Conservation (phyloP, 2,113 vertebrate species). For the Sorex fumeus region DNA sequence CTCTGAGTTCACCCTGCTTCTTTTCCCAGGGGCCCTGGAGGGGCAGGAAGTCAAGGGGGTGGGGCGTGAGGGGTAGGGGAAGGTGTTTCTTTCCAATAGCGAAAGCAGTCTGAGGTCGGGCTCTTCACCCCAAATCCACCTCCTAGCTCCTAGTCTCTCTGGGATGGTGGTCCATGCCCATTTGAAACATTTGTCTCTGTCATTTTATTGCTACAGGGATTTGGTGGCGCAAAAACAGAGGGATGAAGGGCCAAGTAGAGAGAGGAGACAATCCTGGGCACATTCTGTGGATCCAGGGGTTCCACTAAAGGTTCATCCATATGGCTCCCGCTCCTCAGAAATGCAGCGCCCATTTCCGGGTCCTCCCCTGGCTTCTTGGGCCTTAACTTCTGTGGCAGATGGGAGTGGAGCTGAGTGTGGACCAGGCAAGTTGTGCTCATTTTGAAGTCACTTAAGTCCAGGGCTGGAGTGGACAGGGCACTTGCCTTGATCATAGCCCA, state of each 20-base stretch:
- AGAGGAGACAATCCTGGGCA: too few relatives aligned
- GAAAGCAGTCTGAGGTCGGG: not conserved
- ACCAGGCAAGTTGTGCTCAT: slow-evolving; percentile 64
- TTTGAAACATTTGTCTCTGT: slow-evolving; percentile 37
- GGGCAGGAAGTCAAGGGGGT: not conserved
- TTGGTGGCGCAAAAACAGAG: too few relatives aligned
- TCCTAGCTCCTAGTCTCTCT: not conserved
- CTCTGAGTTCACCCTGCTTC: slow-evolving; percentile 34
- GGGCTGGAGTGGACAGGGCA: too few relatives aligned
- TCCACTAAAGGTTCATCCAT: too few relatives aligned
- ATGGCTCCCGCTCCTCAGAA: too few relatives aligned
- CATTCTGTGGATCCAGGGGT: too few relatives aligned
- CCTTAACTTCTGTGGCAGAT: slow-evolving; percentile 66
- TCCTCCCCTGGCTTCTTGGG: slow-evolving; percentile 21
- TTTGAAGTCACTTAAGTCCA: slow-evolving; percentile 44
- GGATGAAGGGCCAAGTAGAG: too few relatives aligned
- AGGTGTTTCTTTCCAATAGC: not conserved
- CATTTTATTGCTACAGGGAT: slow-evolving; percentile 12
- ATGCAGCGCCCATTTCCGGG: too few relatives aligned
- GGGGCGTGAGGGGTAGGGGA: not conserved
- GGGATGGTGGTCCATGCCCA: slow-evolving; percentile 9
- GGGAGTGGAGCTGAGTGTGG: slow-evolving; percentile 63
- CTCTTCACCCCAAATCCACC: not conserved
- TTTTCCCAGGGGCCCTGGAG: slow-evolving; percentile 58
- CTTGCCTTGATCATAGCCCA: too few relatives aligned